Base-by-base conservation (phyloP, 1,140 invertebrate genomes). In the Cydia fagiglandana region DNA sequence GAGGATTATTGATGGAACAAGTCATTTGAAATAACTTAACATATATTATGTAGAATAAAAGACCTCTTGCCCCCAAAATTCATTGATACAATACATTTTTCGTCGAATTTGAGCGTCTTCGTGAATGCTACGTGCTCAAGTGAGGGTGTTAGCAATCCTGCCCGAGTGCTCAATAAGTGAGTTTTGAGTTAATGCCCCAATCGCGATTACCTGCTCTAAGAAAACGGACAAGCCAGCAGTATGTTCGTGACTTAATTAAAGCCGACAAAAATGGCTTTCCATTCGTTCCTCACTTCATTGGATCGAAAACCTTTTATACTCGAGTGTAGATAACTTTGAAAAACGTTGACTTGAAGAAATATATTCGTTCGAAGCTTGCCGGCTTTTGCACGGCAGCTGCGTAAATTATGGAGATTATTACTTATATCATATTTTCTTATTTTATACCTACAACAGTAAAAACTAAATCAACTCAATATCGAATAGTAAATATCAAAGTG, bases 171-270 rank as follows among this genome's bases (percentile, higher is more conserved):
- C 73, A 77, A 78, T 79, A 78, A 70, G 66, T 70, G 82, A 83
- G 83, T 84, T 84, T 85, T 87, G 85, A 85, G 83, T 84, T 85
- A 88, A 89, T 86, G 83, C 80, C 75, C 84, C 85, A 84, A 88
- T 89, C 84, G 77, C 83, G 84, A 88, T 89, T 87, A 88, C 84
- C 85, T 87, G 86, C 75, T 81, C 81, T 64, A 82, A 83, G 80
- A 78, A 81, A 83, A 82, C 76, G 74, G 80, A 75, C 79, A 78
- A 81, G 82, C 80, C 79, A 80, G 80, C 78, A 76, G 79, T 76
- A 79, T 84, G 79, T 82, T 85, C 85, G 86, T 89, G 87, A 89
- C 87, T 86, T 87, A 85, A 88, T 88, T 87, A 87, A 83, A 83
- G 75, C 76, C 77, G 61, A 81, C 82, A 80, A 83, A 83, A 84